Evolutionary conservation across 1,140 invertebrate species (phyloP), one percentile per base, ranked within the genome.

Genomic region (Nasonia vitripennis): DNA sequence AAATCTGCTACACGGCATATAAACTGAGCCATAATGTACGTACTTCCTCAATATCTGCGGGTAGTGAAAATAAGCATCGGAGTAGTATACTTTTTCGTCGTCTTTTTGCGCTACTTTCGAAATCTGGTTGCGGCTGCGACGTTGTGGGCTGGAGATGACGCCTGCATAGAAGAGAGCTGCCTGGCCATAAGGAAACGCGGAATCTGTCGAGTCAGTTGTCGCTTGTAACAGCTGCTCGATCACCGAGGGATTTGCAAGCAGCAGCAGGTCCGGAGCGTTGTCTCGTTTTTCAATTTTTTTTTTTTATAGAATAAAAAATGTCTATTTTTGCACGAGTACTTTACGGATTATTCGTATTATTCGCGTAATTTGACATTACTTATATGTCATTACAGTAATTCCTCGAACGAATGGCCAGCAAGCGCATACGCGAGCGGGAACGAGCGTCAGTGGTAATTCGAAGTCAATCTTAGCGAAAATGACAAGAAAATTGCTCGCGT

Each of bases 121-220:
- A 83, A 77, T 83, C 51, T 34, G 23, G n/a, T 11, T 0, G 27
- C 7, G 70, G n/a, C 23, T 14, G 11, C 27, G 23, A 31, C 23
- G 10, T 62, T 34, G 71, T n/a, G 73, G 41, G 41, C 37, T 7
- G 2, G 31, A 14, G 23, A 71, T 51, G 51, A 31, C 7, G 82
- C 37, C 17, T 37, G 74, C 11, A 11, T 12, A 5, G 17, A 51
- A 27, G 5, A 62, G 34, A 37, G 27, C 27, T 27, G 27, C 27
- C 27, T 27, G 31, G 34, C 68, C 37, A 84, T 85, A 81, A 85
- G 84, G 78, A 85, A 85, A 68, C 51, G 71, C 78, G 51, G 70
- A 85, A 85, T 81, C 55, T 78, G 79, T 48, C 84, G 79, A 85
- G 78, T 85, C 84, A 85, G 84, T 75, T 27, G 37, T 62, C 12